Conservation (phyloP, 2,888 invertebrate species). For the Ganaspis brasiliensis region DNA sequence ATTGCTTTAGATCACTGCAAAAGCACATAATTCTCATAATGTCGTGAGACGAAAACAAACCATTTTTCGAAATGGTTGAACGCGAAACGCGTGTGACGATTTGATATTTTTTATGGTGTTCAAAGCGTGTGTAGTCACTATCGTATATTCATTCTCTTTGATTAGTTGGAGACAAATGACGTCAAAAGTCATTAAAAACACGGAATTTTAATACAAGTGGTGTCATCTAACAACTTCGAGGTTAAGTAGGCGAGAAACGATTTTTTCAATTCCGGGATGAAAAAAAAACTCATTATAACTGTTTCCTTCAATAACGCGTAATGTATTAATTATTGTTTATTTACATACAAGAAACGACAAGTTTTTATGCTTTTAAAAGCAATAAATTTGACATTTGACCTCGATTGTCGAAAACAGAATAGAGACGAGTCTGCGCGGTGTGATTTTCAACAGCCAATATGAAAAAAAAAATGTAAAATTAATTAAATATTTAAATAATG, state of each 20-base stretch:
- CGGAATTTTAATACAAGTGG: slow-evolving; percentile 5
- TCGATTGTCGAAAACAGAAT: too few species aligned
- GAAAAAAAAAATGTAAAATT: too few species aligned
- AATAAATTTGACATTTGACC: too few species aligned
- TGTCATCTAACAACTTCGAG: background rate
- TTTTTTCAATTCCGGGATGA: too few species aligned
- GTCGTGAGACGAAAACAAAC: background rate
- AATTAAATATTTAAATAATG: too few species aligned
- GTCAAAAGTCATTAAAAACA: background rate
- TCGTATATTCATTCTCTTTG: background rate
- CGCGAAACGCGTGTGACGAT: slow-evolving; percentile 10
- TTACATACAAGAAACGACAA: too few species aligned
- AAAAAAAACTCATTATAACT: too few species aligned
- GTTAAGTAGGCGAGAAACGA: background rate
- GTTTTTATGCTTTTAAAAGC: too few species aligned
- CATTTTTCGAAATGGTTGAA: slow-evolving; percentile 10
- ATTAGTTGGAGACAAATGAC: background rate
- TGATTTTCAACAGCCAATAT: too few species aligned
- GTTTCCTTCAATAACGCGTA: too few species aligned
- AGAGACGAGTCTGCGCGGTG: too few species aligned
- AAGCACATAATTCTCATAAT: background rate
- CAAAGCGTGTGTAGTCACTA: background rate
- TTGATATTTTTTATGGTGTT: background rate
- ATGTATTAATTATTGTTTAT: too few species aligned
- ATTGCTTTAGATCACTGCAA: background rate